Conservation (phyloP, 2,888 invertebrate species). For the Drosophila monieri region DNA sequence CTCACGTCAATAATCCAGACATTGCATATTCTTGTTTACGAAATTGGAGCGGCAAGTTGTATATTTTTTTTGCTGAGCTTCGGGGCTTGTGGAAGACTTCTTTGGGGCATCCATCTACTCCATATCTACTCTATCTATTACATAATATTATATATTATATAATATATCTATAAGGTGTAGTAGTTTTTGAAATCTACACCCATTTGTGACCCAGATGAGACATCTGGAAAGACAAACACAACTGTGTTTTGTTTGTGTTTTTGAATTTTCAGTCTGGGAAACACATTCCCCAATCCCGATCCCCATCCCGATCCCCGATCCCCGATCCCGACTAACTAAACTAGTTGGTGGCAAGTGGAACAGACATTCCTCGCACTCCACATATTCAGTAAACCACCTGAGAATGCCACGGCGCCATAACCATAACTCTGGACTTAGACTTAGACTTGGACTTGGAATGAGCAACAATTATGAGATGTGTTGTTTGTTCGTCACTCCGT, state of each 20-base stretch:
- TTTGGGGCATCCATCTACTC: no score
- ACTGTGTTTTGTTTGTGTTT: conserved; percentile 44
- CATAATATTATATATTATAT: neutral
- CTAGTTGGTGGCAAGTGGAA: conserved; percentile 52
- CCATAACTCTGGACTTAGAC: conserved; percentile 11
- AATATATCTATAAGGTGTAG: no score
- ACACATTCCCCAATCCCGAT: conserved; percentile 21
- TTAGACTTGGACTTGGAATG: conserved; percentile 4
- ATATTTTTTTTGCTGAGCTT: conserved; percentile 43
- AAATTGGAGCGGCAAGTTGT: conserved; percentile 55
- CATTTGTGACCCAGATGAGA: conserved; percentile 10
- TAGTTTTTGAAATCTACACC: neutral
- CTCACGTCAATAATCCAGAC: conserved; percentile 52
- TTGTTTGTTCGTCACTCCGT: conserved; percentile 14
- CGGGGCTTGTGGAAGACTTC: conserved; percentile 23
- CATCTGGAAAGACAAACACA: conserved; percentile 29
- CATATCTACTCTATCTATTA: neutral
- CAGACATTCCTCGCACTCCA: conserved; percentile 62
- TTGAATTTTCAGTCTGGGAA: conserved; percentile 18
- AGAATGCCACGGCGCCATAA: conserved; percentile 53
- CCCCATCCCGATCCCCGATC: neutral
- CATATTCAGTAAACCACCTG: conserved; percentile 66
- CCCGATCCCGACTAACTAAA: conserved; percentile 15
- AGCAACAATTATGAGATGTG: conserved; percentile 18
- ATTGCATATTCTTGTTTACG: conserved; percentile 69